Conservation (phyloP, 2,113 vertebrate species). For the Lethenteron camtschaticum region DNA sequence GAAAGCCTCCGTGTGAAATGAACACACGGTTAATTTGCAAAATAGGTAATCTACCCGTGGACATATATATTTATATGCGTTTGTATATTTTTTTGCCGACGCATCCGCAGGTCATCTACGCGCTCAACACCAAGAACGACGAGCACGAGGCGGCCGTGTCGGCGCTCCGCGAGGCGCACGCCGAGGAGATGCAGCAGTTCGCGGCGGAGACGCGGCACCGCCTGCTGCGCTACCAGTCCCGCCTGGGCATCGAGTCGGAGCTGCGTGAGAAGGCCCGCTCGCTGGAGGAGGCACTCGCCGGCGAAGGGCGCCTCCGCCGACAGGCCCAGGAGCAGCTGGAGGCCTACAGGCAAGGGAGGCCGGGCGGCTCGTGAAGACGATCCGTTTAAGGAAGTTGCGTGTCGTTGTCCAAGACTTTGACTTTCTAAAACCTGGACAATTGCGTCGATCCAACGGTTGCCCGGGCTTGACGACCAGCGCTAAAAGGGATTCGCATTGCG, state of each 20-base stretch:
- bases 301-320: constrained; percentile 75
- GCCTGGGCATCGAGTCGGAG: constrained; percentile 76
- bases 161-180: constrained; percentile 91
- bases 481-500: too few species aligned
- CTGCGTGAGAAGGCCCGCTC: constrained; percentile 71
- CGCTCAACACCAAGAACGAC: constrained; percentile 96
- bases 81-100: too few species aligned
- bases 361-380: too few species aligned
- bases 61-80: too few species aligned
- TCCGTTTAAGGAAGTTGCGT: too few species aligned
- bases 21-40: too few species aligned
- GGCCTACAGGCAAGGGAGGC: constrained; percentile 42
- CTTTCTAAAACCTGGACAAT: too few species aligned
- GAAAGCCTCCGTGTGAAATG: too few species aligned
- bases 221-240: constrained; percentile 73
- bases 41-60: too few species aligned
- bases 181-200: constrained; percentile 96
- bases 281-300: constrained; percentile 77
- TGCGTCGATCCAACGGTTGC: too few species aligned
- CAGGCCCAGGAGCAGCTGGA: constrained; percentile 85
- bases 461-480: too few species aligned
- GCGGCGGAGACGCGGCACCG: constrained; percentile 88
- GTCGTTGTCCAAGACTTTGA: too few species aligned
- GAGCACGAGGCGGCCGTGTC: constrained; percentile 85
- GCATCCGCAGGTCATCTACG: constrained; percentile 65